Conservation (phyloP, 2,888 invertebrate genomes). For the Cetonia aurata region DNA sequence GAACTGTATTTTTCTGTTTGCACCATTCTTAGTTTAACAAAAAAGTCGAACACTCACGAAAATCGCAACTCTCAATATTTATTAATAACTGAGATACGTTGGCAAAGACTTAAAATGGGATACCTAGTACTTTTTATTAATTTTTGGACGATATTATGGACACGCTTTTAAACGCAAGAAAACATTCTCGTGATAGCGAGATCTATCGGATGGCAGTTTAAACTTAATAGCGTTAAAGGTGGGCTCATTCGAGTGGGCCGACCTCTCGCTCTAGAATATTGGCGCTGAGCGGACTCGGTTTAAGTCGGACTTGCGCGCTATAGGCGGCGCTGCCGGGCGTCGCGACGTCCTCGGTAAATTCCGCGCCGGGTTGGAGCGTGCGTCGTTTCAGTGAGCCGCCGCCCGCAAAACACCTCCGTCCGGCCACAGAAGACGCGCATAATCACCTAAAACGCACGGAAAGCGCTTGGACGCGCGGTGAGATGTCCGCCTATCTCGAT, state of each 20-base stretch:
- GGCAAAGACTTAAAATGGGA: too few species aligned
- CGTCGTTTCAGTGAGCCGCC: conserved; percentile 50
- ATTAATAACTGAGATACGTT: too few species aligned
- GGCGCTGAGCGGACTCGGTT: conserved; percentile 20
- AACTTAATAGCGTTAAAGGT: background rate
- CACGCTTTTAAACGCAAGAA: too few species aligned
- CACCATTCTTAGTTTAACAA: too few species aligned
- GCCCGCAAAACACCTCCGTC: conserved; percentile 51
- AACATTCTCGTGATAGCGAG: too few species aligned
- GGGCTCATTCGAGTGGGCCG: background rate
- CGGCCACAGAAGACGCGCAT: conserved; percentile 18
- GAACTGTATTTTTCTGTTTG: too few species aligned
- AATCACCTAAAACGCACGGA: background rate
- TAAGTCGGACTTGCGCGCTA: conserved; percentile 27
- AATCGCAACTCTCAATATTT: too few species aligned
- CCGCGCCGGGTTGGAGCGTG: conserved; percentile 49
- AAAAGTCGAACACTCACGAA: too few species aligned
- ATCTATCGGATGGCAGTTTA: background rate
- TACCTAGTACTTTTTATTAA: too few species aligned
- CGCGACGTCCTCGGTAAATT: conserved; percentile 48
- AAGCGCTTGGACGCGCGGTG: background rate
- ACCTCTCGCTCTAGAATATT: conserved; percentile 38
- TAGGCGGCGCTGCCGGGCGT: conserved; percentile 11
- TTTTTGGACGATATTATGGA: too few species aligned
- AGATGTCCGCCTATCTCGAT: background rate